These are phyloP conservation scores for Leptura quadrifasciata DNA, from an alignment of 2,888 invertebrate genomes.

Conservation along the genomic window DNA sequence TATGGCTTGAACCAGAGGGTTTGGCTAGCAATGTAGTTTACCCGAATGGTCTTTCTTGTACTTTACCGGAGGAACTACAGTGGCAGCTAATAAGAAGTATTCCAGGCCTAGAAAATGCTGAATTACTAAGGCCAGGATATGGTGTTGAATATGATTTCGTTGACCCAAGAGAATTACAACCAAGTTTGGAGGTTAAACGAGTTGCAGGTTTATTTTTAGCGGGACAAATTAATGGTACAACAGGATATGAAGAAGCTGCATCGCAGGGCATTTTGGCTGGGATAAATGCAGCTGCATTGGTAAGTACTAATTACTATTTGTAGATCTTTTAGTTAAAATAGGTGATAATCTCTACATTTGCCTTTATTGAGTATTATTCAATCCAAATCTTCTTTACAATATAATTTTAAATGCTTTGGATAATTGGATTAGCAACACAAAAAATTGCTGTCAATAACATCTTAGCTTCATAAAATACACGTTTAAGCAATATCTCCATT, in stretches of 20 bases:
- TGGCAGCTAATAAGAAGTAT: constrained; percentile 81
- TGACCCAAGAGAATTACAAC: constrained; percentile 87
- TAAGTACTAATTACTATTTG: constrained; percentile 59
- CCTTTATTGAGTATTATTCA: too few relatives aligned
- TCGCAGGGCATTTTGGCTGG: constrained; percentile 92
- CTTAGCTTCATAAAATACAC: too few relatives aligned
- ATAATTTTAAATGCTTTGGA: too few relatives aligned
- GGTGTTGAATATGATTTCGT: constrained; percentile 93
- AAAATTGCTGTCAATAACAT: too few relatives aligned
- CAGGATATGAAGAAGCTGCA: constrained; percentile 95
- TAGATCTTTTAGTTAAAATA: too few relatives aligned
- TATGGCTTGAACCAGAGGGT: constrained; percentile 94
- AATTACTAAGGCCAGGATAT: constrained; percentile 83
- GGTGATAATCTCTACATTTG: too few relatives aligned
- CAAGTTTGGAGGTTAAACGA: constrained; percentile 84
- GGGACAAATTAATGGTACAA: constrained; percentile 95
- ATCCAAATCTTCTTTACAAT: too few relatives aligned
- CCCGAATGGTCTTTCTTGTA: constrained; percentile 91
- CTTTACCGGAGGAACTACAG: constrained; percentile 87
- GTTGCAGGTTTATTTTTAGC: constrained; percentile 86
- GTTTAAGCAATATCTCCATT: too few relatives aligned
- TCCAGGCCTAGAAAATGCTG: constrained; percentile 81
- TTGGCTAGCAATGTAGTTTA: constrained; percentile 85
- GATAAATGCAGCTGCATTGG: constrained; percentile 82
- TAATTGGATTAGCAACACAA: too few relatives aligned